Evolutionary conservation across 1,140 invertebrate genomes (phyloP).

Genomic region (Heliconius hermathena): DNA sequence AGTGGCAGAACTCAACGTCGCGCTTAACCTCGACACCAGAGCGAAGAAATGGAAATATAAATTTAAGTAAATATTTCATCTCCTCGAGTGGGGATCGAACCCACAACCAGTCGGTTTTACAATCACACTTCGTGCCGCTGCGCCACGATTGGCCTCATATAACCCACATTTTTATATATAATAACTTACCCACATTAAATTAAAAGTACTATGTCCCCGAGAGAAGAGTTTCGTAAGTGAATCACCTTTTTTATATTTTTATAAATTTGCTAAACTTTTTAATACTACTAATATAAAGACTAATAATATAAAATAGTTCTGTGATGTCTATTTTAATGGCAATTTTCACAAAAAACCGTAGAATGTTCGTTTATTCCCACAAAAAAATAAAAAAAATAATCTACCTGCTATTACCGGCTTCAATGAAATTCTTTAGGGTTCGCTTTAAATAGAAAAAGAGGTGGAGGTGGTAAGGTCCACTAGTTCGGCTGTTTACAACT

Average conservation of each 20-base stretch:
- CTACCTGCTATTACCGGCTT: slow-evolving; percentile 19
- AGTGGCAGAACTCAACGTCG: no score
- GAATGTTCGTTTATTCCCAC: slow-evolving; percentile 2
- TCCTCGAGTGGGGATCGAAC: no score
- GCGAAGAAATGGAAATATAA: no score
- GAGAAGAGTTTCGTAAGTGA: neutral
- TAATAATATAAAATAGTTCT: neutral
- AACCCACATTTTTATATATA: neutral
- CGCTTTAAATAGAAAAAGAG: neutral
- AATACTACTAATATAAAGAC: no score
- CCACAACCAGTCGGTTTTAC: no score
- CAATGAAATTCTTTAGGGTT: slow-evolving; percentile 11
- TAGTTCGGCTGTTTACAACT: slow-evolving; percentile 41
- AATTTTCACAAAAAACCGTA: neutral
- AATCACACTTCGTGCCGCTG: no score
- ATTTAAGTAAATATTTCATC: no score
- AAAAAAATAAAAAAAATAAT: neutral
- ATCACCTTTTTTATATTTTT: neutral
- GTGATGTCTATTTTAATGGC: neutral
- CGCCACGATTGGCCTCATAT: no score
- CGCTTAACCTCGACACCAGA: no score
- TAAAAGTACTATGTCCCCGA: neutral
- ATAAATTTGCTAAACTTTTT: neutral
- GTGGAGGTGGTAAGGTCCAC: slow-evolving; percentile 14
- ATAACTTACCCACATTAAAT: neutral